These are phyloP conservation scores for Aleadryas rufinucha DNA, from an alignment of 2,113 vertebrate species.

Conservation along the genomic window DNA sequence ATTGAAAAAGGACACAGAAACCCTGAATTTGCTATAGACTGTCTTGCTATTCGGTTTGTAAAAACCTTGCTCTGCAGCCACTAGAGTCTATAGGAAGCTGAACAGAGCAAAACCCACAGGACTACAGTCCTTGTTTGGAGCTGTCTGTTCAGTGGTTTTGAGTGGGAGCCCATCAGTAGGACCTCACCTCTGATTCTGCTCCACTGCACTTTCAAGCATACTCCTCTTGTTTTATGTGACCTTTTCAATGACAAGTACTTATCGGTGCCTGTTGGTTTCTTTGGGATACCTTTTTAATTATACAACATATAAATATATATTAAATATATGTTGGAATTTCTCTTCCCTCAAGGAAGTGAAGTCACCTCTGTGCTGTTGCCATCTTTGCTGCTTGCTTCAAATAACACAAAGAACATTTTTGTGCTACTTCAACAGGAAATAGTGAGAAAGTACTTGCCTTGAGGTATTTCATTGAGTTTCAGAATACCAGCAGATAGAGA, in stretches of 20 bases:
- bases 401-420: constrained; percentile 48
- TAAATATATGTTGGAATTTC: background rate
- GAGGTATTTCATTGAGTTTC: constrained; percentile 48
- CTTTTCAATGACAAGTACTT: background rate
- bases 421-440: constrained; percentile 48
- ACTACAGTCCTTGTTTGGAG: background rate
- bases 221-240: background rate
- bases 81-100: background rate
- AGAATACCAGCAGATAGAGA: constrained; percentile 19
- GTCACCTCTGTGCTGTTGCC: background rate
- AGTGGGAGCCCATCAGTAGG: fast-evolving
- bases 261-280: background rate
- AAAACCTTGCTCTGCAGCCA: background rate
- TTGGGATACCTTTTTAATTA: background rate
- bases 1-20: background rate
- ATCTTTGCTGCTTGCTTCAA: constrained; percentile 28
- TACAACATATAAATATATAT: background rate
- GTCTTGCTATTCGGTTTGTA: background rate
- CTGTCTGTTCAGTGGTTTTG: background rate
- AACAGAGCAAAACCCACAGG: background rate
- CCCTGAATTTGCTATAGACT: background rate
- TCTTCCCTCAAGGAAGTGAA: background rate
- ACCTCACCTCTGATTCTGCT: background rate
- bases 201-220: background rate
- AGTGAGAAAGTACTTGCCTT: constrained; percentile 48